phyloP scores from a whole-genome alignment of 2,113 vertebrate genomes.

The Rhipidura dahli region DNA sequence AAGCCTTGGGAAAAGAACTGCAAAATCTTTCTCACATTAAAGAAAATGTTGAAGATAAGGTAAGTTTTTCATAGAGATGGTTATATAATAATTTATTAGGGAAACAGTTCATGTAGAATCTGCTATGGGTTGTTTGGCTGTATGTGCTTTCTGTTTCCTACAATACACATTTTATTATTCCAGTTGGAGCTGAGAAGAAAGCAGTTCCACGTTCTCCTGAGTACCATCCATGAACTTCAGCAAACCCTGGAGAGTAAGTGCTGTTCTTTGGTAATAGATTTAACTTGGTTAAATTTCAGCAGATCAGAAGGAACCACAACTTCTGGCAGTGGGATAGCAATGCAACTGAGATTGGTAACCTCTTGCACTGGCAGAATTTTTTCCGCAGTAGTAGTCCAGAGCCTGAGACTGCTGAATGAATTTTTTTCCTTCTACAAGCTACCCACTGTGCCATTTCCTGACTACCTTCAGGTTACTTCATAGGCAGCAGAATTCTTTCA shows the following conservation, averaged over 20 bases:
- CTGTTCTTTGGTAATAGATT: background rate
- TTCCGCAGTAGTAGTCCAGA: background rate
- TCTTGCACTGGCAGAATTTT: background rate
- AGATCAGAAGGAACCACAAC: background rate
- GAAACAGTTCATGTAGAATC: background rate
- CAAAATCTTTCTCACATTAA: slow-evolving; percentile 94
- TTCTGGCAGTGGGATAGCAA: background rate
- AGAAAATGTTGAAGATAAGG: slow-evolving; percentile 97
- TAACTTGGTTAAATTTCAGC: background rate
- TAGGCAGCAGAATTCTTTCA: background rate
- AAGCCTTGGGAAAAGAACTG: slow-evolving; percentile 94
- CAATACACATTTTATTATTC: background rate
- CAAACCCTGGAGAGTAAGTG: slow-evolving; percentile 97
- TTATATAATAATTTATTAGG: background rate
- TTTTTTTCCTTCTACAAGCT: background rate
- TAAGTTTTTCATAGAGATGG: slow-evolving; percentile 48
- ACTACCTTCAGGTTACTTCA: background rate
- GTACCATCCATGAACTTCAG: slow-evolving; percentile 96
- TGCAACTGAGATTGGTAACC: background rate
- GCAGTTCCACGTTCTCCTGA: slow-evolving; percentile 96
- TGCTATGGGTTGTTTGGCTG: background rate
- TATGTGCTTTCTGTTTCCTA: background rate
- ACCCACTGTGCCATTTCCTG: background rate
- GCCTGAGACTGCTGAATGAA: background rate
- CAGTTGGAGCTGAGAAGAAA: slow-evolving; percentile 96